Percentiles rank a stretch among this genome's conserved stretches.
Conservation (phyloP, 2,113 vertebrate species). For the Ploceus nigricollis region DNA sequence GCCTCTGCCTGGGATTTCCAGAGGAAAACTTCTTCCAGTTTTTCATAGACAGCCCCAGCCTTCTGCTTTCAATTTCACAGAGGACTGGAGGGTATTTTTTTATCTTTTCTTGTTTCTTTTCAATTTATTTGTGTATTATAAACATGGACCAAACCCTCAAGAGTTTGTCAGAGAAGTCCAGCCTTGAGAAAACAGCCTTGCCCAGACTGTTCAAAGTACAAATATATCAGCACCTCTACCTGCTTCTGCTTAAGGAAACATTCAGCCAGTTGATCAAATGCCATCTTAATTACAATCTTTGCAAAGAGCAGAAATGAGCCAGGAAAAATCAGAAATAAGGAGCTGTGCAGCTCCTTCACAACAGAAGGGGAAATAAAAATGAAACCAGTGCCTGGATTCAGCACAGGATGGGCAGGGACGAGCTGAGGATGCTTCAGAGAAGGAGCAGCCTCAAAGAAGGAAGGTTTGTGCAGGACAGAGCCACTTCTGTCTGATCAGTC, state of each 20-base stretch:
- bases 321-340: not conserved
- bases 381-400: rapidly evolving
- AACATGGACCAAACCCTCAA: not conserved
- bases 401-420: not conserved
- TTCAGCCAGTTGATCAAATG: not conserved
- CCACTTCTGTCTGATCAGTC: not conserved
- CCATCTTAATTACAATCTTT: not conserved
- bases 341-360: not conserved
- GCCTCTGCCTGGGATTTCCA: not conserved
- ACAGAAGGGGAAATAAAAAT: not conserved
- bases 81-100: not conserved
- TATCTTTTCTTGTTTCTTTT: not conserved
- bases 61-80: not conserved
- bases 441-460: not conserved
- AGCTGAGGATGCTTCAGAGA: not conserved
- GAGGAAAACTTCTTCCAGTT: not conserved
- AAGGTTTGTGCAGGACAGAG: not conserved
- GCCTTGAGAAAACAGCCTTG: not conserved
- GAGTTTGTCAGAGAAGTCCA: not conserved
- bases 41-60: not conserved
- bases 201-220: not conserved
- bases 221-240: not conserved
- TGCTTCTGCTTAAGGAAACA: not conserved
- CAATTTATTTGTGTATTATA: not conserved
- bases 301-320: not conserved